Percentiles rank a stretch among this genome's conserved stretches.
Evolutionary conservation across 2,888 invertebrate species (phyloP).

Genomic region (Elgonia sp.): DNA sequence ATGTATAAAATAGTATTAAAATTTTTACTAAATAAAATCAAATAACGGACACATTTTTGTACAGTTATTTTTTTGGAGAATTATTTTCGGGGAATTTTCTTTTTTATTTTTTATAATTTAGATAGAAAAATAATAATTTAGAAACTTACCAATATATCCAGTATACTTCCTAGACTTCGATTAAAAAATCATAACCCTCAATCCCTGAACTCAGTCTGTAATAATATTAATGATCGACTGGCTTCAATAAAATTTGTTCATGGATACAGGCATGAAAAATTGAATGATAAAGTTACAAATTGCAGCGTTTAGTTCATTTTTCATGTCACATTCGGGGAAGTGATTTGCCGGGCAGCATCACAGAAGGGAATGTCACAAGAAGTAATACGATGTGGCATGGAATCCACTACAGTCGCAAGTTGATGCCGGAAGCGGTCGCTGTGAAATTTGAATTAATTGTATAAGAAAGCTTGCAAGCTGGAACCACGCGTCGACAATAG

Average conservation of each 20-base stretch:
- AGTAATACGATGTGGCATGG: slow-evolving; percentile 68
- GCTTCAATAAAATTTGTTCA: slow-evolving; percentile 18
- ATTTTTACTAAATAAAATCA: too few species aligned
- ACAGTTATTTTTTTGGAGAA: too few species aligned
- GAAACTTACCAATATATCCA: neutral
- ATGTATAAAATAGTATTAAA: too few species aligned
- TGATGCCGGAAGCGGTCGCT: slow-evolving; percentile 76
- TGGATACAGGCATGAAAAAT: slow-evolving; percentile 2
- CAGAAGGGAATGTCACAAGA: slow-evolving; percentile 52
- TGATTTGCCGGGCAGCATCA: slow-evolving; percentile 51
- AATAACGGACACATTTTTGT: too few species aligned
- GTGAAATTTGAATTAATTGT: slow-evolving; percentile 84
- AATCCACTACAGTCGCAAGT: slow-evolving; percentile 64
- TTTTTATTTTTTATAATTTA: too few species aligned
- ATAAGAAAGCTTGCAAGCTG: slow-evolving; percentile 79
- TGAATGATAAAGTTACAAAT: slow-evolving; percentile 36
- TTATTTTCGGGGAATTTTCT: too few species aligned
- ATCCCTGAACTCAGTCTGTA: neutral
- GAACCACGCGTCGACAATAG: slow-evolving; percentile 74
- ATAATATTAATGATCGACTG: slow-evolving; percentile 45
- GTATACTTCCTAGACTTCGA: slow-evolving; percentile 10
- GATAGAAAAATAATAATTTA: slow-evolving; percentile 25
- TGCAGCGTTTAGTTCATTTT: slow-evolving; percentile 58
- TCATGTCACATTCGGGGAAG: slow-evolving; percentile 51
- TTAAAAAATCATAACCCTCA: neutral